These are phyloP conservation scores for Acipenser ruthenus DNA, from an alignment of 2,797 vertebrate species.

Conservation along the genomic window DNA sequence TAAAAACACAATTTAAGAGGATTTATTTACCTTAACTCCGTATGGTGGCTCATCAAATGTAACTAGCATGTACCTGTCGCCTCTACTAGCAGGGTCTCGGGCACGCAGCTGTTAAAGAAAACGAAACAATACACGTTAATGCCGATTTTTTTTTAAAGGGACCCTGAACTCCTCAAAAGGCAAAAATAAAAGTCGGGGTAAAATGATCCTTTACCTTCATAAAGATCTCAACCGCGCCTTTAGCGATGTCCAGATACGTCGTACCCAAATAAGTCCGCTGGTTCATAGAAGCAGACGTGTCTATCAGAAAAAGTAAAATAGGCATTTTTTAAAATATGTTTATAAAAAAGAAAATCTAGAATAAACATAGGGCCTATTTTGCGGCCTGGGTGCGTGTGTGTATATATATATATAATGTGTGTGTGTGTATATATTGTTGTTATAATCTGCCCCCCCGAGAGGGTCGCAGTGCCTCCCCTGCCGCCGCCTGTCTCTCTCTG, in stretches of 20 bases:
- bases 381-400: constrained; percentile 53
- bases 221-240: constrained; percentile 98
- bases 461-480: constrained; percentile 54
- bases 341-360: constrained; percentile 54
- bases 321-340: constrained; percentile 82
- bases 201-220: constrained; percentile 89
- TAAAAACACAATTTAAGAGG: constrained; percentile 53
- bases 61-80: constrained; percentile 99
- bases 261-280: constrained; percentile 98
- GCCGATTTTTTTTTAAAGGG: constrained; percentile 49
- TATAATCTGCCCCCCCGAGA: constrained; percentile 68
- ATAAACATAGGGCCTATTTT: constrained; percentile 61
- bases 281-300: constrained; percentile 99
- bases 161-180: constrained; percentile 50
- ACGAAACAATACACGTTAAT: constrained; percentile 68
- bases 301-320: constrained; percentile 97
- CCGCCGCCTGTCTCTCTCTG: constrained; percentile 61
- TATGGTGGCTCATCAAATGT: constrained; percentile 96
- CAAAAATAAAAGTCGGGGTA: constrained; percentile 63
- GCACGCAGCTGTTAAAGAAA: constrained; percentile 89
- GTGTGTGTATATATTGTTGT: constrained; percentile 63
- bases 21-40: constrained; percentile 91
- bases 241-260: constrained; percentile 97
- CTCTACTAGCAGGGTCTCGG: constrained; percentile 96
- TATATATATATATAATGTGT: no score